Evolutionary conservation across 1,140 invertebrate genomes (phyloP).

Genomic region (Macrostomum lignano): DNA sequence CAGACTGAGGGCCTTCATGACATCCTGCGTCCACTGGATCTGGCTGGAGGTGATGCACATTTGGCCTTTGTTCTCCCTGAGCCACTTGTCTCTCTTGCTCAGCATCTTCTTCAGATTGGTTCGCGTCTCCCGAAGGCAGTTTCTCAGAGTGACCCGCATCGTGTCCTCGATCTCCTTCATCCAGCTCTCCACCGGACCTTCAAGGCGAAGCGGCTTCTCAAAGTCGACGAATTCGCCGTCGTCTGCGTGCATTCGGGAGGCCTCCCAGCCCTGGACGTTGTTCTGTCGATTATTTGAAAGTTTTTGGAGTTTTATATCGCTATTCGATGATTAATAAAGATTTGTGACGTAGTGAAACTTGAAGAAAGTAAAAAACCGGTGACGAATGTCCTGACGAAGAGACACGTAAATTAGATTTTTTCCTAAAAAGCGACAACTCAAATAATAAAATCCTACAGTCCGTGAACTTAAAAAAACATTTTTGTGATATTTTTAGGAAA

Average conservation of each 20-base stretch:
- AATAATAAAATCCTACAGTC: no score
- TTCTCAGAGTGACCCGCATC: slow-evolving; percentile 26
- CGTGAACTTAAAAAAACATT: neutral
- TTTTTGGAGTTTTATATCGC: neutral
- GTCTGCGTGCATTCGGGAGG: slow-evolving; percentile 43
- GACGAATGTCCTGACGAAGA: no score
- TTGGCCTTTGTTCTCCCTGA: slow-evolving; percentile 30
- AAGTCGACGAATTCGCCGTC: slow-evolving; percentile 52
- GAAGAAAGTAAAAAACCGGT: no score
- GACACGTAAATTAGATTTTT: no score
- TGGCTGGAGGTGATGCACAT: slow-evolving; percentile 30
- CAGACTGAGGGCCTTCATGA: slow-evolving; percentile 17
- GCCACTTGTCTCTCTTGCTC: slow-evolving; percentile 29
- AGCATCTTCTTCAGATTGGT: slow-evolving; percentile 21
- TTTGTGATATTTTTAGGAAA: neutral
- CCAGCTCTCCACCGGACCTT: slow-evolving; percentile 33
- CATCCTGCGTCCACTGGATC: slow-evolving; percentile 32
- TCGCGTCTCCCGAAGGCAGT: slow-evolving; percentile 23
- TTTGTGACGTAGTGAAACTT: no score
- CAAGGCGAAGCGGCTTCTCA: slow-evolving; percentile 35
- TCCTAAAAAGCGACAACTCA: no score
- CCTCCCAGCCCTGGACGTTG: slow-evolving; percentile 31
- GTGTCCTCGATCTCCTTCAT: slow-evolving; percentile 34
- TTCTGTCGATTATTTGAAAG: neutral
- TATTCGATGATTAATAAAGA: neutral